These are phyloP conservation scores for Cydia splendana DNA, from an alignment of 1,140 invertebrate genomes.

Conservation along the genomic window DNA sequence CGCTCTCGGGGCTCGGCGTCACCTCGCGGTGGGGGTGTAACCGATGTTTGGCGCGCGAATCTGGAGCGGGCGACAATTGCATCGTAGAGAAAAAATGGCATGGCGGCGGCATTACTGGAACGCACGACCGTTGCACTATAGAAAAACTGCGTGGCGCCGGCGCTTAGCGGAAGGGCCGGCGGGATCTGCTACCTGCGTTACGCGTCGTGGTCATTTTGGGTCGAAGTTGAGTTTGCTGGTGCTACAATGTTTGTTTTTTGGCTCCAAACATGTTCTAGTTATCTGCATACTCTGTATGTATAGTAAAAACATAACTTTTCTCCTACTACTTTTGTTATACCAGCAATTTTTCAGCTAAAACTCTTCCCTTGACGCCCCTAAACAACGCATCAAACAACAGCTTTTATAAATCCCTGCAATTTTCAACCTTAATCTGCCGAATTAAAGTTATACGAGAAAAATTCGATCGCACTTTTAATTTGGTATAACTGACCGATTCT, in stretches of 20 bases:
- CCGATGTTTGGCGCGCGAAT: no score
- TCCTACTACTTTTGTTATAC: background rate
- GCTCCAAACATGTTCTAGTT: background rate
- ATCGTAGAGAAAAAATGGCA: no score
- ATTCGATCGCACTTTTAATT: background rate
- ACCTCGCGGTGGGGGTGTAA: no score
- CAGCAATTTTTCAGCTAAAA: constrained; percentile 21
- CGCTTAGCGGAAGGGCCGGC: no score
- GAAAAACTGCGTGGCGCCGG: no score
- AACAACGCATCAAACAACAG: background rate
- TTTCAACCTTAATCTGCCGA: background rate
- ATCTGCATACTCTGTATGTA: background rate
- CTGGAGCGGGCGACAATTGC: no score
- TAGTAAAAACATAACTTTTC: background rate
- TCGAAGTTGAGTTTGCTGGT: no score
- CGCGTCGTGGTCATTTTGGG: no score
- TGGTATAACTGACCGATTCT: background rate
- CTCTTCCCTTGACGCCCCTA: constrained; percentile 11
- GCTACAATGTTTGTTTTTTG: background rate
- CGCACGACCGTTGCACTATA: no score
- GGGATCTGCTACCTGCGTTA: no score
- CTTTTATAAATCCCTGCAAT: background rate
- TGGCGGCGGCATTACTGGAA: no score
- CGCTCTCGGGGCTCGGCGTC: no score
- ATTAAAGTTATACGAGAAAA: background rate